A percentile compares a stretch with the other conserved stretches of the same genome.
These are phyloP conservation scores for Oncorhynchus masou DNA, from an alignment of 2,113 vertebrate genomes.

Conservation along the genomic window DNA sequence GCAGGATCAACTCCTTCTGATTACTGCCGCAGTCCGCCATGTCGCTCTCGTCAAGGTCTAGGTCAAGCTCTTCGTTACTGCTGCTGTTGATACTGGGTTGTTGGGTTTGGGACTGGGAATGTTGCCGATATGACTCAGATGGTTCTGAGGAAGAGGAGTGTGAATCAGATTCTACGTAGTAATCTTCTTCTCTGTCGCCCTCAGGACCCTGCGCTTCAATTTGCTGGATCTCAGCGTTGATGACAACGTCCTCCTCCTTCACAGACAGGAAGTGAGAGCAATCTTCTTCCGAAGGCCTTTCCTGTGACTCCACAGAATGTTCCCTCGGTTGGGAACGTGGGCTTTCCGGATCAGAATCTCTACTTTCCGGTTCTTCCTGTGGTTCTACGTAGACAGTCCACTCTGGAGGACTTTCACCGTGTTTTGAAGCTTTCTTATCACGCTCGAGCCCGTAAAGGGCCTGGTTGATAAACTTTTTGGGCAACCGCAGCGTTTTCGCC, in stretches of 20 bases:
- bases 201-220: background rate
- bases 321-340: background rate
- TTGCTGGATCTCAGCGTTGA: slow-evolving; percentile 18
- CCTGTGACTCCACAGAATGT: slow-evolving; percentile 11
- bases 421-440: slow-evolving; percentile 61
- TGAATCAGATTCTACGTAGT: slow-evolving; percentile 55
- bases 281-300: background rate
- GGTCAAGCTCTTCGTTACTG: slow-evolving; percentile 1
- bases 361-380: background rate
- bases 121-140: slow-evolving; percentile 44
- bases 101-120: slow-evolving; percentile 11
- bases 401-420: slow-evolving; percentile 66
- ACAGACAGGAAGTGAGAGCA: background rate
- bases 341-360: background rate
- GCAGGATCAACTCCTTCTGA: slow-evolving; percentile 81
- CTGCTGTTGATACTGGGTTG: background rate
- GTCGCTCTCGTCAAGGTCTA: background rate
- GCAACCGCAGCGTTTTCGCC: slow-evolving; percentile 60
- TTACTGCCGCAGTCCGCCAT: slow-evolving; percentile 79
- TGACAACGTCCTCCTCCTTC: background rate
- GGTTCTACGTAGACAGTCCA: slow-evolving; percentile 72
- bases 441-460: slow-evolving; percentile 76
- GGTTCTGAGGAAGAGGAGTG: slow-evolving; percentile 36
- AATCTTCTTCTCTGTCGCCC: slow-evolving; percentile 24
- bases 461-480: slow-evolving; percentile 82